A percentile compares a stretch with the other conserved stretches of the same genome.
Conservation (phyloP, 2,888 invertebrate genomes). For the Drosophila ustulata region DNA sequence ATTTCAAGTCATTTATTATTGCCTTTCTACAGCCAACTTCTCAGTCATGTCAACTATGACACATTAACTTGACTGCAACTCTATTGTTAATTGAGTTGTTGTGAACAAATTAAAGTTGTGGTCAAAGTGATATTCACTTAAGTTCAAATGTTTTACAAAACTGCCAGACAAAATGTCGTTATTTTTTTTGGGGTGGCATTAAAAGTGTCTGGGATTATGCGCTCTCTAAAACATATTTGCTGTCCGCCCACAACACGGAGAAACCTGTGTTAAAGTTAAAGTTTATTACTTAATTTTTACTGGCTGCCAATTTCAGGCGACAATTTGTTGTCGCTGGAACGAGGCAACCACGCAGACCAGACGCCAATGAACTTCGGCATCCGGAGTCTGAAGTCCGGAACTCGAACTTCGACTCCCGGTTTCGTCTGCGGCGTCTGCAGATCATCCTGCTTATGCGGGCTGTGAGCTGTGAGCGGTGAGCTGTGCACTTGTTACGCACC, state of each 20-base stretch:
- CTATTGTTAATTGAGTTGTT: constrained; percentile 9
- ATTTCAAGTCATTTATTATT: neutral
- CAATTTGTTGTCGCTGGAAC: constrained; percentile 50
- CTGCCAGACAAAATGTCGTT: constrained; percentile 47
- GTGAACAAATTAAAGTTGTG: constrained; percentile 15
- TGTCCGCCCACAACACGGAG: constrained; percentile 37
- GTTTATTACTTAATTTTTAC: constrained; percentile 79
- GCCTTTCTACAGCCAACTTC: neutral
- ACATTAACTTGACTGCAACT: neutral
- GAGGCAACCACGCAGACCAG: constrained; percentile 17
- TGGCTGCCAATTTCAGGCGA: constrained; percentile 77
- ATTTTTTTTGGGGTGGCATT: constrained; percentile 41
- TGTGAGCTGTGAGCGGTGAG: constrained; percentile 31
- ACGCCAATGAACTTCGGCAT: constrained; percentile 46
- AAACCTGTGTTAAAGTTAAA: constrained; percentile 64
- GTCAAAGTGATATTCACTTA: constrained; percentile 36
- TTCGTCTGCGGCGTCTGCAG: constrained; percentile 21
- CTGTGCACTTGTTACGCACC: constrained; percentile 72
- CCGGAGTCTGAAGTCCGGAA: constrained; percentile 1
- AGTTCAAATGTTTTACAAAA: constrained; percentile 47
- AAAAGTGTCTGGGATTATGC: constrained; percentile 56
- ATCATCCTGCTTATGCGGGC: constrained; percentile 64
- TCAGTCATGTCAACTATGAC: neutral
- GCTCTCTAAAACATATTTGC: constrained; percentile 44
- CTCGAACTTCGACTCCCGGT: constrained; percentile 1